Percentiles rank a stretch among this genome's conserved stretches.
Evolutionary conservation across 2,113 vertebrate species (phyloP).

Genomic region (Calidris pugnax): DNA sequence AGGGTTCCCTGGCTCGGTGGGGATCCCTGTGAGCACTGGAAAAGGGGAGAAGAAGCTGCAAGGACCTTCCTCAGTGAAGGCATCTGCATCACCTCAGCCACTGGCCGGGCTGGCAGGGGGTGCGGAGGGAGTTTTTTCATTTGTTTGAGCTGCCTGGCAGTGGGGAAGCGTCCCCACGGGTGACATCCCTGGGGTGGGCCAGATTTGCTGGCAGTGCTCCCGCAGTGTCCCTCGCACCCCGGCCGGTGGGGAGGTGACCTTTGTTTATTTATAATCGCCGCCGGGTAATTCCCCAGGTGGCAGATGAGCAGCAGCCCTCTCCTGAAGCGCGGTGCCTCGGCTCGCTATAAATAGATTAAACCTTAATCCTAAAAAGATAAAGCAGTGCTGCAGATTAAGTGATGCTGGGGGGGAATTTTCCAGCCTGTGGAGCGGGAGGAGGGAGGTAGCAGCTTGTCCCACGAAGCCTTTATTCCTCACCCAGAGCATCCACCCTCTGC

Average conservation of each 20-base stretch:
- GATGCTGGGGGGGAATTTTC: background rate
- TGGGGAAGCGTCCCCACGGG: background rate
- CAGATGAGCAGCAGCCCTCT: background rate
- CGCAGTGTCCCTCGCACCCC: background rate
- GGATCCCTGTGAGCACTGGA: background rate
- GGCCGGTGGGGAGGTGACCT: background rate
- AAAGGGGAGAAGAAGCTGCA: background rate
- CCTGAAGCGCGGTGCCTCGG: background rate
- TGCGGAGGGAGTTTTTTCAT: too few relatives aligned
- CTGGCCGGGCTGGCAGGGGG: background rate
- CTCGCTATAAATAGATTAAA: background rate
- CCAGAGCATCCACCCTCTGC: background rate
- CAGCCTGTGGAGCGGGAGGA: background rate
- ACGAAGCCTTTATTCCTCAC: background rate
- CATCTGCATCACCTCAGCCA: fast-evolving
- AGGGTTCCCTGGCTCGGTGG: fast-evolving
- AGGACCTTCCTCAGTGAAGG: background rate
- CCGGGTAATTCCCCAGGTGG: background rate
- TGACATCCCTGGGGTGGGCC: background rate
- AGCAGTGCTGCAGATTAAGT: background rate
- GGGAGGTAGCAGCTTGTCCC: background rate
- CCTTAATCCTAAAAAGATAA: background rate
- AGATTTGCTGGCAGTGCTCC: background rate
- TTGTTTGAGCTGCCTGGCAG: background rate
- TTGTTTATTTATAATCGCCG: background rate